These are phyloP conservation scores for Pagetopsis macropterus DNA, from an alignment of 2,797 vertebrate genomes.

Conservation along the genomic window DNA sequence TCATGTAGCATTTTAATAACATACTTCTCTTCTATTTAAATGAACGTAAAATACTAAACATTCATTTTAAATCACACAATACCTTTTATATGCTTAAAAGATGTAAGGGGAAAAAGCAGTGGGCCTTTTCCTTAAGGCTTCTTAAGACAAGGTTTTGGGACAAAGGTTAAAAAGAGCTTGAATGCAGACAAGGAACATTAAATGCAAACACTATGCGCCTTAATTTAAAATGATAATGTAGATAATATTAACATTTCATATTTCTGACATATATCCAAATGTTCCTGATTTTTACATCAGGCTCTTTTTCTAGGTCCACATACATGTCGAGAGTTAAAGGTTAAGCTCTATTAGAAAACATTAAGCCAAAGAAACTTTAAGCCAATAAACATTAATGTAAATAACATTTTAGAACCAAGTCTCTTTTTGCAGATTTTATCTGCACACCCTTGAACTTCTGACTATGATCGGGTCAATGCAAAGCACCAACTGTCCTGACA, in stretches of 20 bases:
- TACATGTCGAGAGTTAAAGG: background rate
- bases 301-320: background rate
- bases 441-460: constrained; percentile 45
- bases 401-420: background rate
- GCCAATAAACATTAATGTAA: background rate
- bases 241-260: background rate
- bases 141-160: background rate
- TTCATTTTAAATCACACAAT: background rate
- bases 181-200: background rate
- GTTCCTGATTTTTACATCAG: background rate
- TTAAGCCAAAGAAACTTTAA: background rate
- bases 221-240: background rate
- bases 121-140: background rate
- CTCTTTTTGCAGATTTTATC: constrained; percentile 39
- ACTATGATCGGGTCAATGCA: constrained; percentile 48
- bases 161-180: background rate
- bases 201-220: background rate
- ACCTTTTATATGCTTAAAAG: background rate
- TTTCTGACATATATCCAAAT: background rate
- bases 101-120: background rate
- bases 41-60: background rate
- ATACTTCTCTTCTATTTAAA: background rate
- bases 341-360: background rate
- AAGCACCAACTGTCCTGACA: constrained; percentile 53
- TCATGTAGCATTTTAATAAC: background rate